Percentiles rank a stretch among this genome's conserved stretches.
Conservation (phyloP, 2,888 invertebrate genomes). For the Stenotaenia linearis region DNA sequence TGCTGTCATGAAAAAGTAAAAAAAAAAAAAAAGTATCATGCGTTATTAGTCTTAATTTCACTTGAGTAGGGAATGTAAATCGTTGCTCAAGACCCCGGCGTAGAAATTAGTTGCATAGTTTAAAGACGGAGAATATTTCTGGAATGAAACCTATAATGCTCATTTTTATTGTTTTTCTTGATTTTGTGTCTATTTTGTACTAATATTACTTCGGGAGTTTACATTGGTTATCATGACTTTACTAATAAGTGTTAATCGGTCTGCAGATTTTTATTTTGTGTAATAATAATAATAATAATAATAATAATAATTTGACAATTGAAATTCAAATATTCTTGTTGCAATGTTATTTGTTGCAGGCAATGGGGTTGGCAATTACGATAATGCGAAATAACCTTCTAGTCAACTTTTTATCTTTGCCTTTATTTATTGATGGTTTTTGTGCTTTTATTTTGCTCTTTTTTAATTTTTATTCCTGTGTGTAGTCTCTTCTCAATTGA, state of each 20-base stretch:
- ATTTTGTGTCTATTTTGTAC: not conserved
- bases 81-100: slow-evolving; percentile 3
- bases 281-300: too few species aligned
- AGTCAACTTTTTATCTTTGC: slow-evolving; percentile 24
- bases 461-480: not conserved
- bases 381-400: not conserved
- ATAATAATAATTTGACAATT: too few species aligned
- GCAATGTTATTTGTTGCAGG: not conserved
- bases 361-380: not conserved
- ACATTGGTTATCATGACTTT: not conserved
- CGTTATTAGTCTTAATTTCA: not conserved
- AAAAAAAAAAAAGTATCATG: not conserved
- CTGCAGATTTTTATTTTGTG: not conserved
- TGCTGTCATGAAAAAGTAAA: not conserved
- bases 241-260: not conserved
- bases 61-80: not conserved
- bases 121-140: not conserved
- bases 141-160: not conserved
- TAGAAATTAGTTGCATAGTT: not conserved
- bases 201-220: not conserved
- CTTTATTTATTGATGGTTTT: slow-evolving; percentile 4
- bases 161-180: not conserved
- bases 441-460: not conserved
- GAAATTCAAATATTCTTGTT: too few species aligned
- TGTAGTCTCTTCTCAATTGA: not conserved